Conservation (phyloP, 1,140 invertebrate species). For the Drosophila athabasca region DNA sequence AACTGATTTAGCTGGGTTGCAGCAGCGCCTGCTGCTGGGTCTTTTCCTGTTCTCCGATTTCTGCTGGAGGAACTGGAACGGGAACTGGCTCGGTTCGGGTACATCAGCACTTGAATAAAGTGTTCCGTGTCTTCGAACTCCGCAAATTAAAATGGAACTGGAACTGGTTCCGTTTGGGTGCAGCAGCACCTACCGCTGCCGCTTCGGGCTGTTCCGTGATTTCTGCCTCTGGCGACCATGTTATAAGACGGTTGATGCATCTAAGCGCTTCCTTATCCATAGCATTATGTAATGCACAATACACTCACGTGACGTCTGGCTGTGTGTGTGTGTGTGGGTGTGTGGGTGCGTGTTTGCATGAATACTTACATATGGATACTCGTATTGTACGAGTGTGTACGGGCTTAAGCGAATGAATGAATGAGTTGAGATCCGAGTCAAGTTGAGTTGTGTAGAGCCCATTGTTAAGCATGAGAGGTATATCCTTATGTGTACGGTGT, state of each 20-base stretch:
- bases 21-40: no score
- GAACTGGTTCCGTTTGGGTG: slow-evolving; percentile 60
- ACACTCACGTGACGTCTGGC: slow-evolving; percentile 26
- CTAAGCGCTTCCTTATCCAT: slow-evolving; percentile 64
- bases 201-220: slow-evolving; percentile 12
- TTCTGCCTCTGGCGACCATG: slow-evolving; percentile 44
- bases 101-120: no score
- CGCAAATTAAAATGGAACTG: slow-evolving; percentile 43
- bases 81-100: no score
- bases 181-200: slow-evolving; percentile 5
- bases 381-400: no score
- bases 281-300: slow-evolving; percentile 62
- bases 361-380: slow-evolving; percentile 22
- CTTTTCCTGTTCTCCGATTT: no score
- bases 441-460: slow-evolving; percentile 59
- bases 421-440: slow-evolving; percentile 60
- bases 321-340: slow-evolving; percentile 14
- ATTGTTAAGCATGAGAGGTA: slow-evolving; percentile 64
- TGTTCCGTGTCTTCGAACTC: no score
- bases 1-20: no score
- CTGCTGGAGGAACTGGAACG: no score
- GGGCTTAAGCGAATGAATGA: slow-evolving; percentile 53
- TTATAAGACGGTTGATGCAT: slow-evolving; percentile 73
- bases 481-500: background rate
- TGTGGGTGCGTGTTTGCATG: slow-evolving; percentile 48